phyloP scores from a whole-genome alignment of 2,113 vertebrate species.

The Lanius ludovicianus region DNA sequence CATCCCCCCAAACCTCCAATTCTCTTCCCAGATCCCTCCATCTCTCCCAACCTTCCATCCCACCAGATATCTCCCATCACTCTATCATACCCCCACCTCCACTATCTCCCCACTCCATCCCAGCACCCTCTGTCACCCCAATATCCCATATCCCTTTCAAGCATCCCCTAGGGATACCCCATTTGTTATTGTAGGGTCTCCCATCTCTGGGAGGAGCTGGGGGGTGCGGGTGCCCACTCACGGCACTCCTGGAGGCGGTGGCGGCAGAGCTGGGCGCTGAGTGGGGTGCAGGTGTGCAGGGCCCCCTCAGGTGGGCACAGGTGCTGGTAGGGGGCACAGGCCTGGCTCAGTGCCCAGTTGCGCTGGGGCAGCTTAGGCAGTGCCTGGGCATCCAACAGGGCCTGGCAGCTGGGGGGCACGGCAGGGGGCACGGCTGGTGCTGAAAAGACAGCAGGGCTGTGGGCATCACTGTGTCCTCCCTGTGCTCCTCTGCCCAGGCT shows the following conservation, averaged over 20 bases:
- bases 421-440: neutral
- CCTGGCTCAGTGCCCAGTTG: slow-evolving; percentile 85
- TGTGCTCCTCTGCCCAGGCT: neutral
- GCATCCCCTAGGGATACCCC: neutral
- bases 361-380: slow-evolving; percentile 74
- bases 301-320: slow-evolving; percentile 69
- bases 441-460: slow-evolving; percentile 10
- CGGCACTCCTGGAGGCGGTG: slow-evolving; percentile 68
- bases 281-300: neutral
- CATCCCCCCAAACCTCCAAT: neutral
- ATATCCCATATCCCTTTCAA: neutral
- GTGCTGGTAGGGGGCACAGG: slow-evolving; percentile 81
- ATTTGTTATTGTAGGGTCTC: neutral
- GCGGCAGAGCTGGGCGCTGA: slow-evolving; percentile 45
- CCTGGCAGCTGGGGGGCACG: slow-evolving; percentile 80
- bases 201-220: neutral
- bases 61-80: neutral
- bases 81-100: neutral
- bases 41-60: neutral
- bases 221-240: neutral
- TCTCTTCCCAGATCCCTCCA: neutral
- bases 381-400: slow-evolving; percentile 75
- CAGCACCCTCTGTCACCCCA: neutral
- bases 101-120: neutral
- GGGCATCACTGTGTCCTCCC: neutral